Base-by-base conservation (phyloP, 2,888 invertebrate genomes). In the Xestobium rufovillosum region DNA sequence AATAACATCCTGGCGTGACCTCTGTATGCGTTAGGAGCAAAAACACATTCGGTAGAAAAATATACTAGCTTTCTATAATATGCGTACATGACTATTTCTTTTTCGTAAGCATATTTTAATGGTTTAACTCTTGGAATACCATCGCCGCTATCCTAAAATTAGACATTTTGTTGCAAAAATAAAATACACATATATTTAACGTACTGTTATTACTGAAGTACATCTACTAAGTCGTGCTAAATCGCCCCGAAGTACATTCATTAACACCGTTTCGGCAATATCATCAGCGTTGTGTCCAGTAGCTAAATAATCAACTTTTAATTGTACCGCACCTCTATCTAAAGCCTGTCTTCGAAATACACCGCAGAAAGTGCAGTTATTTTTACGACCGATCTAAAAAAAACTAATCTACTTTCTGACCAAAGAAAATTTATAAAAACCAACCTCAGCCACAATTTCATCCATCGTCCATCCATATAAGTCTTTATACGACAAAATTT, bases 401-500 rank as follows among this genome's bases (percentile, higher is more conserved):
- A 28, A 35, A 32, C n/a, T 23, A 14, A 11, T 13, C 23, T 13
- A n/a, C 13, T 29, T 31, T 10, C 32, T 10, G 35, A 41, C 10
- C 32, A 4, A 12, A 23, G 10, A 39, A 27, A 37, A 31, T 12
- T 16, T 36, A 16, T n/a, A n/a, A n/a, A n/a, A n/a, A n/a, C n/a
- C n/a, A n/a, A n/a, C 84, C 64, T 84, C 81, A 27, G 75, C 75
- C 0, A 99, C 98, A 62, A 98, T 97, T 55, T 86, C 86, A 69
- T 99, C 98, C 95, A 96, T 96, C 3, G 97, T 96, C 98, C 98
- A 99, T 0, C 96, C 96, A 69, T 97, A 98, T 3, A 98, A 69
- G 52, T 97, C 94, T 69, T 95, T 85, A 59, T 98, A 98, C 0
- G 96, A 96, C 4, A 97, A 70, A 42, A 98, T 91, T 70, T 89